Base-by-base conservation (phyloP, 2,888 invertebrate genomes). In the Ormyrus thymus region DNA sequence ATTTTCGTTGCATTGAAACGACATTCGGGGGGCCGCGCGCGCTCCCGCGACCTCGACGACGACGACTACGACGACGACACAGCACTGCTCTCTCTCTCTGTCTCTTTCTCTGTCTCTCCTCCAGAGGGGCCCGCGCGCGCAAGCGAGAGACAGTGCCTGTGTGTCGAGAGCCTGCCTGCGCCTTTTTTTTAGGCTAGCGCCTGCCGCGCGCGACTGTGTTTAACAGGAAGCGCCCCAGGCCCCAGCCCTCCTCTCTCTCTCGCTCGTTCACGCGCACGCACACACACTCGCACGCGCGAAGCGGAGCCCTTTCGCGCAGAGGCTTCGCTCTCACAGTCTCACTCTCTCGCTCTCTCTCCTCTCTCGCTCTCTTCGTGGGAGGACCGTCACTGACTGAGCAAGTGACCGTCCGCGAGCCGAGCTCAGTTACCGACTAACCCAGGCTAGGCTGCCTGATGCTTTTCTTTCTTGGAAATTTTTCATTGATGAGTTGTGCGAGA, bases 1-100 rank as follows among this genome's bases (percentile, higher is more conserved):
- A 95, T 95, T 94, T 94, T 95, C 94, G 93, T 92, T 92, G 94
- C 94, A 94, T 94, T 86, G 88, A 87, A 86, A 87, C 87, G 78
- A 74, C 78, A 78, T 78, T 69, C 73, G 73, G 68, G 13, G 66
- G 15, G 11, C 29, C 56, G 50, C 73, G 56, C 66, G 50, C 59
- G 51, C 56, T 48, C 56, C 46, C 65, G 11, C 43, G 13, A 13
- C 65, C 9, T 15, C 50, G 45, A 8, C 51, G n/a, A 10, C 51
- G 45, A 13, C 50, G 45, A 13, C 50, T 3, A 11, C 6, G 43
- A 48, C 59, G 70, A 43, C 55, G 64, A 62, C 62, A 56, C 51
- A 64, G 29, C 13, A n/a, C 13, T 29, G 43, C 62, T n/a, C 13
- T n/a, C 43, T 11, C 43, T 43, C 61, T 73, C 59, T 45, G 50